Conservation (phyloP, 2,113 vertebrate species). For the Trochalopteron elliotii region DNA sequence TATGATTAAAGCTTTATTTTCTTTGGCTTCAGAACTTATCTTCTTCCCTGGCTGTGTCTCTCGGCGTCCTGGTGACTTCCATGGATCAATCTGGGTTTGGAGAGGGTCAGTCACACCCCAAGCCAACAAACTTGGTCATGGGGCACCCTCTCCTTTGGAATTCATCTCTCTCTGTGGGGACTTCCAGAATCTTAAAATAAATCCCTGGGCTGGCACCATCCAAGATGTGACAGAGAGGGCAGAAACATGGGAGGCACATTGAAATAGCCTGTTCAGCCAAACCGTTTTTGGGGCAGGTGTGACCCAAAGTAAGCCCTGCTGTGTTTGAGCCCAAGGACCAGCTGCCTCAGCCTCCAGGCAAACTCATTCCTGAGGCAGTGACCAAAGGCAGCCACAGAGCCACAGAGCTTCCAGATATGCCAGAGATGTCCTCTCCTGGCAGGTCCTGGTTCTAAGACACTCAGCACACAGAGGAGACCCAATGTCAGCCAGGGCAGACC, state of each 20-base stretch:
- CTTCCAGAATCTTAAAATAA: background rate
- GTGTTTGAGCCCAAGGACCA: background rate
- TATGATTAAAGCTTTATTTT: constrained; percentile 21
- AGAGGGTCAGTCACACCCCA: background rate
- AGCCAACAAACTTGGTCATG: background rate
- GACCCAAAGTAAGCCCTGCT: background rate
- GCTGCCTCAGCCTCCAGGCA: background rate
- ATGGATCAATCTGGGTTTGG: background rate
- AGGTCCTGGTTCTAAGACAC: background rate
- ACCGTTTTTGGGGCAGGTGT: rapidly evolving
- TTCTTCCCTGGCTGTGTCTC: background rate
- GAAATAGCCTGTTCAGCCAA: background rate
- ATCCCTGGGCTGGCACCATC: background rate
- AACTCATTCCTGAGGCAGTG: background rate
- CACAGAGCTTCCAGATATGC: background rate
- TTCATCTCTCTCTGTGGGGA: background rate
- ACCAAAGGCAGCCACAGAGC: background rate
- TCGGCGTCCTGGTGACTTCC: background rate
- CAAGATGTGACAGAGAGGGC: background rate
- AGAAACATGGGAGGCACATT: background rate
- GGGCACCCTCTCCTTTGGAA: background rate
- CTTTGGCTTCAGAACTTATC: background rate
- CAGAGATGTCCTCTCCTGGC: background rate
- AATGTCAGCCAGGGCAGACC: rapidly evolving
- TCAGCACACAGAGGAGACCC: background rate